Conservation (phyloP, 1,140 invertebrate genomes). For the Atta colombica region DNA sequence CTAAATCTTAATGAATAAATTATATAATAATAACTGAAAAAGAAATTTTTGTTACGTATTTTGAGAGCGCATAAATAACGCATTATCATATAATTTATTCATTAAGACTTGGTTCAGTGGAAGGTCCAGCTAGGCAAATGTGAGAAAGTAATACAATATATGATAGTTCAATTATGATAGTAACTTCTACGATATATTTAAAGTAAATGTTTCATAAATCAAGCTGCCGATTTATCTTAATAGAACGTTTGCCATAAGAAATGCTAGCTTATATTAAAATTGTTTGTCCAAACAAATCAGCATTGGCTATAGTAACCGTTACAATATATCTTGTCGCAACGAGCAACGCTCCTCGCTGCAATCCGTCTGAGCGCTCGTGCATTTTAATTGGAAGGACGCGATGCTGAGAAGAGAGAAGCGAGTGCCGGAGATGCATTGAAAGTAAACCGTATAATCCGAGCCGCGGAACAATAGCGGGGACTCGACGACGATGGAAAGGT, state of each 20-base stretch:
- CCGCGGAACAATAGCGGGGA: conserved; percentile 72
- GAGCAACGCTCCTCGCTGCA: conserved; percentile 5
- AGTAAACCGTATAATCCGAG: conserved; percentile 78
- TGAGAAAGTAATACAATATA: not conserved
- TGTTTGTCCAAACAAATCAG: conserved; percentile 20
- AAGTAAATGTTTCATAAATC: conserved; percentile 2
- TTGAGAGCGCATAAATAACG: too few species aligned
- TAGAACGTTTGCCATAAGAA: not conserved
- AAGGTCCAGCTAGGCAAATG: too few species aligned
- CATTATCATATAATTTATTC: too few species aligned
- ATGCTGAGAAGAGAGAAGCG: conserved; percentile 20
- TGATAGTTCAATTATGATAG: not conserved
- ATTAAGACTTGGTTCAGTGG: too few species aligned
- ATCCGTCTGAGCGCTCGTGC: conserved; percentile 42
- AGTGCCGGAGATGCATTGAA: conserved; percentile 64
- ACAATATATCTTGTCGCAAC: conserved; percentile 5
- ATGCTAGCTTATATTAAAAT: conserved; percentile 3
- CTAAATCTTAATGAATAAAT: too few species aligned
- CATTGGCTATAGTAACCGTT: not conserved
- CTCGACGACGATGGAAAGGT: conserved; percentile 69
- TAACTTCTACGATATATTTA: not conserved
- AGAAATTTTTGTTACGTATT: too few species aligned
- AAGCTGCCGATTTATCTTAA: not conserved
- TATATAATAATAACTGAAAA: too few species aligned
- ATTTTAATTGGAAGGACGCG: conserved; percentile 69